Conservation (phyloP, 92 coral and sea anemone species). For the Phenganax subtilis region DNA sequence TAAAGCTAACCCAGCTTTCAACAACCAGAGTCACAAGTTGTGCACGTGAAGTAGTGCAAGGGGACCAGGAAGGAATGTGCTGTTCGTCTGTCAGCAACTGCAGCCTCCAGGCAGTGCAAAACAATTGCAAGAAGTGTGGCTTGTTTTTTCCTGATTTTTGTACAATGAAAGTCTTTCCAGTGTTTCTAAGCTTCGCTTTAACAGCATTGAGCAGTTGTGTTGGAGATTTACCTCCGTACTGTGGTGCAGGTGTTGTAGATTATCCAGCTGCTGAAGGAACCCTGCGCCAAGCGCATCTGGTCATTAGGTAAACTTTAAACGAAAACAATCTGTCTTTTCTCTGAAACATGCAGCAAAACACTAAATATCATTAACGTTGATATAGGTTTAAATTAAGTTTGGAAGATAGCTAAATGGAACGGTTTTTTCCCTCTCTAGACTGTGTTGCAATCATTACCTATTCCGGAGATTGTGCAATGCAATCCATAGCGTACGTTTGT, state of each 20-base stretch:
- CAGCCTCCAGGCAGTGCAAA: neutral
- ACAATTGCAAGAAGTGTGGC: neutral
- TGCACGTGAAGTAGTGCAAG: neutral
- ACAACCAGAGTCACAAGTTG: neutral
- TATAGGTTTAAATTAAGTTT: neutral
- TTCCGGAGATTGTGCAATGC: slow-evolving; percentile 12
- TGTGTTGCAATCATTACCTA: neutral
- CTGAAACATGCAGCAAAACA: neutral
- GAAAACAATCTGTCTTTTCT: neutral
- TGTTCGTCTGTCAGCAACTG: slow-evolving; percentile 10
- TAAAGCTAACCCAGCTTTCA: no score
- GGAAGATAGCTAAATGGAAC: neutral
- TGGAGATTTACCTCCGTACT: slow-evolving; percentile 15
- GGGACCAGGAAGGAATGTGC: neutral
- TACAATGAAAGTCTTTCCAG: slow-evolving; percentile 17
- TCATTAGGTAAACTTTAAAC: neutral
- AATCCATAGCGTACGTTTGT: neutral
- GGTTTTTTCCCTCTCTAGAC: neutral
- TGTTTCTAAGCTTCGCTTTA: slow-evolving; percentile 8
- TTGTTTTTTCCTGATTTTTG: neutral
- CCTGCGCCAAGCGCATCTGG: slow-evolving; percentile 33
- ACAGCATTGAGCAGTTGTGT: slow-evolving; percentile 7
- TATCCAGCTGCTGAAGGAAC: slow-evolving; percentile 25
- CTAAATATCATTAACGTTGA: neutral
- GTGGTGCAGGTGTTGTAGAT: neutral